Base-by-base conservation (phyloP, 2,797 vertebrate genomes). In the Bradypodion ventrale region DNA sequence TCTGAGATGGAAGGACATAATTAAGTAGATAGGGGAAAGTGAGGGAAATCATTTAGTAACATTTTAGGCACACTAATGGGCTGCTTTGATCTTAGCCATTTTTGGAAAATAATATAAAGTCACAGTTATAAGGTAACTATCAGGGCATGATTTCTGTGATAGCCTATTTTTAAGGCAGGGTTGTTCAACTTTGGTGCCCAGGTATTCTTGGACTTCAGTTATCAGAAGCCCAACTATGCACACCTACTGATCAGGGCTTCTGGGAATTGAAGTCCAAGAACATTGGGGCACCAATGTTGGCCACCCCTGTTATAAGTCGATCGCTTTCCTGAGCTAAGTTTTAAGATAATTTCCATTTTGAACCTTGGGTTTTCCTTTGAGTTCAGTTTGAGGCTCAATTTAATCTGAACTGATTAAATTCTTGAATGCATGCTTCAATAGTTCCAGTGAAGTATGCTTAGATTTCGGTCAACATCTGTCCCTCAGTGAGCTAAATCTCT, bases 401-500 rank as follows among this genome's bases (percentile, higher is more conserved):
- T 80, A 62, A 19, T 75, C 87, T 82, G 85, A 80, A 59, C 52
- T 81, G 68, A 81, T n/a, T n/a, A n/a, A n/a, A n/a, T n/a, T n/a
- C n/a, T n/a, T n/a, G n/a, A n/a, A n/a, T n/a, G 87, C 83, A 77
- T 87, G 75, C 75, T 90, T 40, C 3, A 78, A 78, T 87, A 63
- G 0, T 3, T 88, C 35, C 52, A 87, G 85, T 19, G n/a, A 75
- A 73, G 79, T 81, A 37, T 80, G 12, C 87, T 90, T 83, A 23
- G 25, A 52, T 59, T 46, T 0, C 0, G 66, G 66, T 40, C 77
- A 87, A 89, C 83, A 89, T 90, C 5, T 1, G 52, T 68, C 88
- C 78, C 79, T 68, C 76, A 78, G 77, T 78, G 66, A 86, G 78
- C 37, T 85, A 88, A 84, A 85, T 92, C 74, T 88, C 83, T 87